phyloP scores from a whole-genome alignment of 1,140 invertebrate species.

The Solenopsis invicta region DNA sequence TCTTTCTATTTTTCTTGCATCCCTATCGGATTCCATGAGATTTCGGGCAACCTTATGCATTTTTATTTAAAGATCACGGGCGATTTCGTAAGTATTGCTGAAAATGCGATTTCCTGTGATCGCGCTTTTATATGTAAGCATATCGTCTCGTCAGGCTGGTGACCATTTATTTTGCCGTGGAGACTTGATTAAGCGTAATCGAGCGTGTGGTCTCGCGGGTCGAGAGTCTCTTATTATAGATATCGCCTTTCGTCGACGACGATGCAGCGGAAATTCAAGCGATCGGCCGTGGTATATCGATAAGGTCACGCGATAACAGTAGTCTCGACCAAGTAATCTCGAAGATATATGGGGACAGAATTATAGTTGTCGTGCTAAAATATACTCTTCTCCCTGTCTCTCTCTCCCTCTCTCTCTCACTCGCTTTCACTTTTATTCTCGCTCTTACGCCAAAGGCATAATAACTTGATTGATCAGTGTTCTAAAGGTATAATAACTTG shows the following conservation, averaged over 20 bases:
- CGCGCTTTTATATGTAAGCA: background rate
- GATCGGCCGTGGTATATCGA: conserved; percentile 55
- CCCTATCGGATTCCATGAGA: background rate
- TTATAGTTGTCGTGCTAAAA: conserved; percentile 44
- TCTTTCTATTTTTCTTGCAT: background rate
- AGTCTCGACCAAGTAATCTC: conserved; percentile 54
- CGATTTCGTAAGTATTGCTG: background rate
- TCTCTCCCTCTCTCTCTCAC: background rate
- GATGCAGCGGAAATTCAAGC: conserved; percentile 14
- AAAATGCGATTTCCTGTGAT: background rate
- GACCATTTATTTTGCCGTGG: conserved; percentile 37
- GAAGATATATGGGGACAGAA: conserved; percentile 47
- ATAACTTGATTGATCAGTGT: background rate
- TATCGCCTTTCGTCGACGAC: conserved; percentile 37
- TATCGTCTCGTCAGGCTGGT: background rate
- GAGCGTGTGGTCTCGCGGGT: conserved; percentile 43
- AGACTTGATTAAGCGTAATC: conserved; percentile 50
- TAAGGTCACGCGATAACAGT: conserved; percentile 64
- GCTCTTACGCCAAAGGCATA: background rate
- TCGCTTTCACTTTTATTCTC: background rate
- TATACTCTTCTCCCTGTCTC: background rate
- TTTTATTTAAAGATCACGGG: conserved; percentile 18
- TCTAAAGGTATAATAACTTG: background rate
- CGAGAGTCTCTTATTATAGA: conserved; percentile 59
- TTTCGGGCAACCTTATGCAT: background rate